Percentiles rank a stretch among this genome's conserved stretches.
Conservation (phyloP, 2,888 invertebrate genomes). For the Drosophila mimica region DNA sequence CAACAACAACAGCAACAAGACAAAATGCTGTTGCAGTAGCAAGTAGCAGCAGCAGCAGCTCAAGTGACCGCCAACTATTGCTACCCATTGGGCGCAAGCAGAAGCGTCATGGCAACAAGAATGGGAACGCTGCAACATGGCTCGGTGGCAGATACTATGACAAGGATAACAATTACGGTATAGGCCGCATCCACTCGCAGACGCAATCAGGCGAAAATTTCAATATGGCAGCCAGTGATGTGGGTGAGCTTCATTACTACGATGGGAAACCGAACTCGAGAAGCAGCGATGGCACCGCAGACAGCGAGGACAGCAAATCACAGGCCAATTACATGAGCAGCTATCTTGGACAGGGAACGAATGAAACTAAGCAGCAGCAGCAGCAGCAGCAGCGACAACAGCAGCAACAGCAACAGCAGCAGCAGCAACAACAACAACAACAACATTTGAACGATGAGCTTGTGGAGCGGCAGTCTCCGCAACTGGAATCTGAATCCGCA, state of each 20-base stretch:
- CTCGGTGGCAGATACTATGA: conserved; percentile 14
- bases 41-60: conserved; percentile 7
- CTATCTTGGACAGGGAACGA: conserved; percentile 31
- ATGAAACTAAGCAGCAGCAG: conserved; percentile 22
- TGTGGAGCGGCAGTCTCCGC: conserved; percentile 33
- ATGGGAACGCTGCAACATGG: conserved; percentile 13
- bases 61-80: conserved; percentile 17
- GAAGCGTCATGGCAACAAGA: conserved; percentile 41
- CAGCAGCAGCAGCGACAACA: conserved; percentile 4
- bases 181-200: conserved; percentile 20
- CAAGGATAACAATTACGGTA: conserved; percentile 31
- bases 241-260: conserved; percentile 63
- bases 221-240: conserved; percentile 28
- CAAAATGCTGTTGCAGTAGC: conserved; percentile 4
- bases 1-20: conserved; percentile 6
- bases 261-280: conserved; percentile 23
- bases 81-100: conserved; percentile 46
- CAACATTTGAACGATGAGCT: conserved; percentile 31
- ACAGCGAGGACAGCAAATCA: conserved; percentile 31
- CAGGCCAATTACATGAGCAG: conserved; percentile 51
- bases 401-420: not conserved
- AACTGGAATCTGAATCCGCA: conserved; percentile 41
- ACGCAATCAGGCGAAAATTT: conserved; percentile 31
- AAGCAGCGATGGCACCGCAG: not conserved
- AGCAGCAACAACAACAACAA: not conserved